Conservation (phyloP, 2,797 vertebrate species). For the Coilia nasus region DNA sequence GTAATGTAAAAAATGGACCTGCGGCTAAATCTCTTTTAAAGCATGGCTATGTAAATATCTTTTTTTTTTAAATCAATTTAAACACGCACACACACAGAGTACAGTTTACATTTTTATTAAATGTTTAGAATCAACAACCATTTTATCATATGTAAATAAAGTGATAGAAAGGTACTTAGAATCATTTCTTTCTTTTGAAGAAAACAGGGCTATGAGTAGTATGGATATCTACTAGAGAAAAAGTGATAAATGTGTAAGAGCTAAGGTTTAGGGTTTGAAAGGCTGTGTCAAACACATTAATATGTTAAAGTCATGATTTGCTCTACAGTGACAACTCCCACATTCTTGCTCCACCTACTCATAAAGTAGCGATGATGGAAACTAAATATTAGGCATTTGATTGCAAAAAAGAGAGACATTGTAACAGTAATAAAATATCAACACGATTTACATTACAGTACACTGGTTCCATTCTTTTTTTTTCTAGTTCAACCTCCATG, state of each 20-base stretch:
- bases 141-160: slow-evolving; percentile 80
- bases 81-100: slow-evolving; percentile 63
- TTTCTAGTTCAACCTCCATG: slow-evolving; percentile 66
- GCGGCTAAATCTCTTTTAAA: no score
- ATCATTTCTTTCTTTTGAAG: slow-evolving; percentile 67
- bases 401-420: slow-evolving; percentile 58
- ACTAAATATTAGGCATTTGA: slow-evolving; percentile 76
- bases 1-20: no score
- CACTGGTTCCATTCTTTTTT: slow-evolving; percentile 71
- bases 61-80: slow-evolving; percentile 39
- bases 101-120: slow-evolving; percentile 80
- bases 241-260: slow-evolving; percentile 62
- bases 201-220: slow-evolving; percentile 72
- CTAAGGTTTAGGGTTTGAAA: slow-evolving; percentile 73
- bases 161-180: slow-evolving; percentile 82
- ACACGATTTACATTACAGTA: slow-evolving; percentile 79
- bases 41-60: not conserved
- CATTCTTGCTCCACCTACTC: slow-evolving; percentile 68
- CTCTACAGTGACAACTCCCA: slow-evolving; percentile 77
- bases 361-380: slow-evolving; percentile 79
- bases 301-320: slow-evolving; percentile 75
- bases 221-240: slow-evolving; percentile 76
- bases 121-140: slow-evolving; percentile 83
- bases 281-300: slow-evolving; percentile 79
- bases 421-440: slow-evolving; percentile 73